Percentiles rank a stretch among this genome's conserved stretches.
phyloP scores from a whole-genome alignment of 2,797 vertebrate genomes.

The Streptopelia turtur region DNA sequence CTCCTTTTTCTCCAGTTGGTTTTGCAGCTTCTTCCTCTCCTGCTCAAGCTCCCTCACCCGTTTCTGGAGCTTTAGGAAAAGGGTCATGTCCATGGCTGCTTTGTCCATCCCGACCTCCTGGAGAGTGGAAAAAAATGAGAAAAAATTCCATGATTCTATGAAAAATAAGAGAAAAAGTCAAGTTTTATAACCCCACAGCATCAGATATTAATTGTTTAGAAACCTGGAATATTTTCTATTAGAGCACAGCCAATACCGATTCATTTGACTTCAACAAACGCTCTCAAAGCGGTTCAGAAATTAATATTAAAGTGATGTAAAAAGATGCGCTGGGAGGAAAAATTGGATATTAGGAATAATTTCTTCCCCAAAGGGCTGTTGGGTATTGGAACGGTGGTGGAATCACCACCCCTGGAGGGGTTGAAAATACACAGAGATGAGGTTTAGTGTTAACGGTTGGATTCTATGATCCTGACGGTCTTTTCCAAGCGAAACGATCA shows the following conservation, averaged over 20 bases:
- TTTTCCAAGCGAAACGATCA: too few species aligned
- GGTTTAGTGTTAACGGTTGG: too few species aligned
- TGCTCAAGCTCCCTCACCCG: constrained; percentile 92
- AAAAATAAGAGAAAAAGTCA: neutral
- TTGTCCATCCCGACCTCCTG: constrained; percentile 91
- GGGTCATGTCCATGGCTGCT: constrained; percentile 91
- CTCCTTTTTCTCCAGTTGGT: constrained; percentile 88
- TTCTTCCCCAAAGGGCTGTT: too few species aligned
- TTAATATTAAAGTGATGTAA: neutral
- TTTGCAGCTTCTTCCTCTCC: constrained; percentile 89
- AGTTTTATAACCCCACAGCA: neutral
- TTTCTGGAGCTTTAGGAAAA: constrained; percentile 97
- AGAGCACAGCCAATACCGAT: neutral
- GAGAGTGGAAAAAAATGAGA: neutral
- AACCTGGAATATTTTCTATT: neutral
- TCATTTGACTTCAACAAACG: neutral
- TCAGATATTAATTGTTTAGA: neutral
- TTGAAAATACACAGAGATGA: too few species aligned
- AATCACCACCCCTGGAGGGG: too few species aligned
- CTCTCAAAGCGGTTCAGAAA: neutral
- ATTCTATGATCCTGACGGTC: neutral
- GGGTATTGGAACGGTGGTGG: too few species aligned
- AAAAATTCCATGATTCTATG: too few species aligned
- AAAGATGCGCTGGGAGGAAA: too few species aligned
- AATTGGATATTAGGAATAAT: too few species aligned